Conservation (phyloP, 1,140 invertebrate genomes). For the Pogonus chalceus region DNA sequence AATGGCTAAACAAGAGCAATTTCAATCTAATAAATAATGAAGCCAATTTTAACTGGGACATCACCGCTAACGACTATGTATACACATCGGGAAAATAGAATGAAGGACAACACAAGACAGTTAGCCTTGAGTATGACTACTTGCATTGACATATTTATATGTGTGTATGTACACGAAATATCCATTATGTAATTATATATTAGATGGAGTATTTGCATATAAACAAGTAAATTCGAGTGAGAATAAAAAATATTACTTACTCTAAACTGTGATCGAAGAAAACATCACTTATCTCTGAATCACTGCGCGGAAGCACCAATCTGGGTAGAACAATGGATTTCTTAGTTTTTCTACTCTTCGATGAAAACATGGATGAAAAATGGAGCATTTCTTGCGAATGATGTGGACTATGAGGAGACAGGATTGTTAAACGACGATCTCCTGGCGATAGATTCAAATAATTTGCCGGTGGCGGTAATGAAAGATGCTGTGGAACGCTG, state of each 20-base stretch:
- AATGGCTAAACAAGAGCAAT: too few species aligned
- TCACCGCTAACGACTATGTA: too few species aligned
- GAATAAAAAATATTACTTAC: conserved; percentile 39
- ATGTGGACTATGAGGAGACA: conserved; percentile 62
- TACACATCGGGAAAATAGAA: too few species aligned
- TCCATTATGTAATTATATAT: too few species aligned
- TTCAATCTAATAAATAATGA: too few species aligned
- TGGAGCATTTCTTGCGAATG: conserved; percentile 48
- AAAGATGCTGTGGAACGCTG: conserved; percentile 52
- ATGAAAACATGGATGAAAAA: conserved; percentile 40
- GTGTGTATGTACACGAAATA: too few species aligned
- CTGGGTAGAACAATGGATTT: conserved; percentile 64
- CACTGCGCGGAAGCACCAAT: conserved; percentile 59
- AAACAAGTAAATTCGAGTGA: too few species aligned
- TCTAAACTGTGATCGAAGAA: conserved; percentile 49
- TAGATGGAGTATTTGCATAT: too few species aligned
- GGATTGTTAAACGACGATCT: conserved; percentile 54
- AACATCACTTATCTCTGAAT: conserved; percentile 53
- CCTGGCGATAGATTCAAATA: conserved; percentile 41
- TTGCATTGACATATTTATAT: too few species aligned
- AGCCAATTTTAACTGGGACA: too few species aligned
- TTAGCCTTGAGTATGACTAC: too few species aligned
- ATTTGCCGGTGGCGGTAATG: conserved; percentile 47
- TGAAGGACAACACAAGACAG: too few species aligned
- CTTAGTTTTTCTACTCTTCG: conserved; percentile 54